phyloP scores from a whole-genome alignment of 2,797 vertebrate species.

The Macroramphosus scolopax region DNA sequence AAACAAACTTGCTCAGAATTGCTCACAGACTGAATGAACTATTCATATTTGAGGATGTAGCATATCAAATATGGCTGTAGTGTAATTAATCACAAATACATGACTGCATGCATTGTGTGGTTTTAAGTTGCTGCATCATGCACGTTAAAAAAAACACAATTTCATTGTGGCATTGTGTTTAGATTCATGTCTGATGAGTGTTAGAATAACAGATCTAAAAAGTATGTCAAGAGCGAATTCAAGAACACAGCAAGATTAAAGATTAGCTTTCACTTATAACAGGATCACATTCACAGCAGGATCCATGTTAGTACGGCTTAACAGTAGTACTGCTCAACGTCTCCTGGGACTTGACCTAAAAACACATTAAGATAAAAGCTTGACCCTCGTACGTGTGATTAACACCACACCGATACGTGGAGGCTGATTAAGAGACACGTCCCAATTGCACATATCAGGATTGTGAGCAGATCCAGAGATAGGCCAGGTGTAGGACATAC shows the following conservation, averaged over 20 bases:
- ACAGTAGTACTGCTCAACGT: conserved; percentile 25
- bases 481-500: no score
- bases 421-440: no score
- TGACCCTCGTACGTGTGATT: conserved; percentile 21
- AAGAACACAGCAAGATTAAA: conserved; percentile 47
- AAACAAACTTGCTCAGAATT: no score
- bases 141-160: no score
- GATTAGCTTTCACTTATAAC: conserved; percentile 44
- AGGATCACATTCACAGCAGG: conserved; percentile 61
- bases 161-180: no score
- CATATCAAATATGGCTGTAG: background rate
- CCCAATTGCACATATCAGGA: conserved; percentile 14
- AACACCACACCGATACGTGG: conserved; percentile 9
- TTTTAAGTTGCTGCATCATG: conserved; percentile 10
- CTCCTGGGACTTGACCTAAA: conserved; percentile 36
- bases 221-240: conserved; percentile 58
- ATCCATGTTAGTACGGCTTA: conserved; percentile 36
- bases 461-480: conserved; percentile 12
- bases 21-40: no score
- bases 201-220: conserved; percentile 20
- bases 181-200: conserved; percentile 20
- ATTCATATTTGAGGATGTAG: background rate
- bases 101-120: conserved; percentile 9
- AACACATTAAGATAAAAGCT: conserved; percentile 52
- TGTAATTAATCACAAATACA: no score